Percentiles rank a stretch among this genome's conserved stretches.
Conservation (phyloP, 2,113 vertebrate species). For the Rhinogobius similis region DNA sequence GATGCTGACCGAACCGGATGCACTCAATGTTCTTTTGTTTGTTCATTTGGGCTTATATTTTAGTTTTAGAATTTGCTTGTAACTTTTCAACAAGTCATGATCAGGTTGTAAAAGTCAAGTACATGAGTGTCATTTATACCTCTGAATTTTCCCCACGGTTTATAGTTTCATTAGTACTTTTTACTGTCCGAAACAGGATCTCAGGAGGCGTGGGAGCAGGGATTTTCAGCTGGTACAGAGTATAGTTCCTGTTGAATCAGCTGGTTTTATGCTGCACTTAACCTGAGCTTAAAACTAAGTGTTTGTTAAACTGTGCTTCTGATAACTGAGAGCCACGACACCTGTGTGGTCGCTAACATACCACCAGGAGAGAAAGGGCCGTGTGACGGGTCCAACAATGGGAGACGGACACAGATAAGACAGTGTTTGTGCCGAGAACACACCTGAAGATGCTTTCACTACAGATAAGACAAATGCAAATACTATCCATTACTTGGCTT, state of each 20-base stretch:
- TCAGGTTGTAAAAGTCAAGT: background rate
- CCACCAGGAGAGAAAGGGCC: slow-evolving; percentile 11
- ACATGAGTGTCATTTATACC: background rate
- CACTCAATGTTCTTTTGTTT: too few species aligned
- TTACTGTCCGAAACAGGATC: slow-evolving; percentile 6
- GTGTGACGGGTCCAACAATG: slow-evolving; percentile 53
- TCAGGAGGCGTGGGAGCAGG: background rate
- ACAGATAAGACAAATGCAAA: slow-evolving; percentile 56
- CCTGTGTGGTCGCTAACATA: slow-evolving; percentile 56
- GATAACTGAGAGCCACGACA: slow-evolving; percentile 45
- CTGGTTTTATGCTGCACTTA: slow-evolving; percentile 25
- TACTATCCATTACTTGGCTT: slow-evolving; percentile 46
- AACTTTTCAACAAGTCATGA: background rate
- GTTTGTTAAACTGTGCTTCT: slow-evolving; percentile 22
- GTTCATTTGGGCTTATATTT: background rate
- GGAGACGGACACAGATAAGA: slow-evolving; percentile 60
- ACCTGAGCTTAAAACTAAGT: slow-evolving; percentile 33
- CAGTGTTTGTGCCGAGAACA: slow-evolving; percentile 49
- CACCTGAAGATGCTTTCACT: slow-evolving; percentile 55
- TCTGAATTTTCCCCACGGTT: background rate
- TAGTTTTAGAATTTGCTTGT: slow-evolving; percentile 37
- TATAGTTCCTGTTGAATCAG: slow-evolving; percentile 27
- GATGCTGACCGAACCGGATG: too few species aligned
- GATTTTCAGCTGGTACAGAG: slow-evolving; percentile 6
- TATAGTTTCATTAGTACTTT: slow-evolving; percentile 13